These are phyloP conservation scores for Stichodactyla mertensii DNA, from an alignment of 64 coral and sea anemone species.

Conservation along the genomic window DNA sequence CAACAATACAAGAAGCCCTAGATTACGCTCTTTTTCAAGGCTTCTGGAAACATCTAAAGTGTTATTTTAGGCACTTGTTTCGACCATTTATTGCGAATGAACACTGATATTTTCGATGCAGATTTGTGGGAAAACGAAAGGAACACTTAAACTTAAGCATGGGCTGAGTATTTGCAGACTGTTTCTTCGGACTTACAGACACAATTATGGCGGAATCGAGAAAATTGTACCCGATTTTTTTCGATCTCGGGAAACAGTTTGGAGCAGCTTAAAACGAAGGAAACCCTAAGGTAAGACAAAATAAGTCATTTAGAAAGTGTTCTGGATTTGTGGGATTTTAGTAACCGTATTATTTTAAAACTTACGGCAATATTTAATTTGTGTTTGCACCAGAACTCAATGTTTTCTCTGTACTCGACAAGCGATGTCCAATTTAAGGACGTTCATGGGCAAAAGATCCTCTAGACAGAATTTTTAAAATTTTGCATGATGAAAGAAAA, in stretches of 20 bases:
- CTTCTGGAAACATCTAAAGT: not conserved
- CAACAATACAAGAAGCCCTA: not conserved
- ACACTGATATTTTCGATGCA: not conserved
- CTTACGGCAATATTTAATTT: no score
- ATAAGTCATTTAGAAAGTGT: not conserved
- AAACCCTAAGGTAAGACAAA: conserved; percentile 9
- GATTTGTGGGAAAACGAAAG: conserved; percentile 9
- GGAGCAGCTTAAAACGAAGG: not conserved
- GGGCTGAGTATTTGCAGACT: not conserved
- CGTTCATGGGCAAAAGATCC: no score
- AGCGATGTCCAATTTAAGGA: no score
- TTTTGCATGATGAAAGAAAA: no score
- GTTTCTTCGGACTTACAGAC: not conserved
- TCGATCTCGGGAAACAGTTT: conserved; percentile 3
- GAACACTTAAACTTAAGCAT: not conserved
- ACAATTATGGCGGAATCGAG: not conserved
- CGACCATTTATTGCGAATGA: conserved; percentile 6
- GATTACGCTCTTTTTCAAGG: not conserved
- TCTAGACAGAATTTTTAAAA: no score
- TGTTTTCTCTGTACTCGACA: no score
- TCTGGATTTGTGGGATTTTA: conserved; percentile 6
- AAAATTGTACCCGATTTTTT: conserved; percentile 4
- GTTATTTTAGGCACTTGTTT: not conserved
- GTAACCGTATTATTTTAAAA: no score
- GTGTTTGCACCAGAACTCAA: no score